Evolutionary conservation across 2,888 invertebrate genomes (phyloP), one percentile per base, ranked within the genome.

Genomic region (Eupithecia dodoneata): DNA sequence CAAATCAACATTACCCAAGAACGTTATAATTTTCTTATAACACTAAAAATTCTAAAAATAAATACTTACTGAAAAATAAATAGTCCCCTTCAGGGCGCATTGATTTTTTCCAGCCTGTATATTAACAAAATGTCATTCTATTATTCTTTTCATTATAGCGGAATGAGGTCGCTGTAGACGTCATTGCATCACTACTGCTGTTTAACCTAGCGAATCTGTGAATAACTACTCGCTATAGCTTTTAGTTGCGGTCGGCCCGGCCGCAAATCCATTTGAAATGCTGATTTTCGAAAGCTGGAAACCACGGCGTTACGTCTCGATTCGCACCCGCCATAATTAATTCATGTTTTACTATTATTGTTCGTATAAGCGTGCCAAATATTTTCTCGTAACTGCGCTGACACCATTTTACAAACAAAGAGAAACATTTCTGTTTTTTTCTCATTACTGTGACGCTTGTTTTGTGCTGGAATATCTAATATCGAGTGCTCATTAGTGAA

Each of bases 241-340:
- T 84, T 85, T 83, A 85, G 82, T 78, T 82, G 85, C 75, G 84
- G 87, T 84, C 81, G 79, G 76, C 76, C 74, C 76, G n/a, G 73
- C 84, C 83, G 75, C 82, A 83, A 84, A 85, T 82, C 82, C 83
- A 86, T 85, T 84, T 85, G 83, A 84, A 84, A 87, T 86, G 84
- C 82, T 84, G 86, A 85, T 85, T 82, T 81, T 79, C 78, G 81
- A 82, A 82, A 81, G 78, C 75, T 72, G 75, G 71, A 73, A 80
- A 80, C 83, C 82, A 72, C 81, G 71, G 74, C 75, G 70, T 70
- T 78, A 75, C 81, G 80, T 83, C 82, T 82, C 78, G 63, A 72
- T 80, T 81, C 81, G 76, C 83, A 75, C 78, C 78, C 80, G 72
- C 59, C 59, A 81, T 82, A 82, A 81, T 83, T 83, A 83, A 83